phyloP scores from a whole-genome alignment of 2,113 vertebrate genomes.

The Mormyrus iriodes region DNA sequence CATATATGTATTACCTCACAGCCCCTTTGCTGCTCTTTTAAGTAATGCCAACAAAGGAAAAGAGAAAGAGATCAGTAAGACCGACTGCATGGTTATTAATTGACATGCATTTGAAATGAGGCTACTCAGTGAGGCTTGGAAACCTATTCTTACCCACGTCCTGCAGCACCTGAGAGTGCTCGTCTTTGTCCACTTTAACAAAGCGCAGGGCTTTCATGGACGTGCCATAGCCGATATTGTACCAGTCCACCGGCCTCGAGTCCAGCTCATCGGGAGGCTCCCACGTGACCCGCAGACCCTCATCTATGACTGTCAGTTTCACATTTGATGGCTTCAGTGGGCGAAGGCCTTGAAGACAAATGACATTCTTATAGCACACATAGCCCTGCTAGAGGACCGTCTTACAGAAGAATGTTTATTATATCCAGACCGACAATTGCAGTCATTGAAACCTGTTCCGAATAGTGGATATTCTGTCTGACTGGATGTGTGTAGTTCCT shows the following conservation, averaged over 20 bases:
- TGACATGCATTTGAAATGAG: not conserved
- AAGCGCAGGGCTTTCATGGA: slow-evolving; percentile 64
- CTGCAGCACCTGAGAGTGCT: slow-evolving; percentile 54
- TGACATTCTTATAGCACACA: not conserved
- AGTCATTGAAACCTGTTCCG: not conserved
- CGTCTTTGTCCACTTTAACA: slow-evolving; percentile 55
- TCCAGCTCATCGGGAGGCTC: slow-evolving; percentile 61
- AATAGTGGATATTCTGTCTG: not conserved
- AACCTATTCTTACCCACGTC: slow-evolving; percentile 61
- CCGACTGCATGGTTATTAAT: not conserved
- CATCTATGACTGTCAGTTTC: slow-evolving; percentile 59
- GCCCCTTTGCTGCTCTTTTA: not conserved
- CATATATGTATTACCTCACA: not conserved
- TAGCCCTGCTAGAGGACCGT: not conserved
- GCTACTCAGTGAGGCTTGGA: no score
- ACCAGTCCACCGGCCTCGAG: slow-evolving; percentile 59
- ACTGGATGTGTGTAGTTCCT: not conserved
- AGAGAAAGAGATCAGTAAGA: not conserved
- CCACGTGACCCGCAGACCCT: slow-evolving; percentile 62
- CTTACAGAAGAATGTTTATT: not conserved
- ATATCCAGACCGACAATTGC: not conserved
- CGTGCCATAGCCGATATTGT: slow-evolving; percentile 65
- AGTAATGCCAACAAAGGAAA: not conserved
- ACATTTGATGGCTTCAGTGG: slow-evolving; percentile 60
- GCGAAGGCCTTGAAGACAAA: slow-evolving; percentile 45